Conservation (phyloP, 2,113 vertebrate genomes). For the Anhinga anhinga region DNA sequence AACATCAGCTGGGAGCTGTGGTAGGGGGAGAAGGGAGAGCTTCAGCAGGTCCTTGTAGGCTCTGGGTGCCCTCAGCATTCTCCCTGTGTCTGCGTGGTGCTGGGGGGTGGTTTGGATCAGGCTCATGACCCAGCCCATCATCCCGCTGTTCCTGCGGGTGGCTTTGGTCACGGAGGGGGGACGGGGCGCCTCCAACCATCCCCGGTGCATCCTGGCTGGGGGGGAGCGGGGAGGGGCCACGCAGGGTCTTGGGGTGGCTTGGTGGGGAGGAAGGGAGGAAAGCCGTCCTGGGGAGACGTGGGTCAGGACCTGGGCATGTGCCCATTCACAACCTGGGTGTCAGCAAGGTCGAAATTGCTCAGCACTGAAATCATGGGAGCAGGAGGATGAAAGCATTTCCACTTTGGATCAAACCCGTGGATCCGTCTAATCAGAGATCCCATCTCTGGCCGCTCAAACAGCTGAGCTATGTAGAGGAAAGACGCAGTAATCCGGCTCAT, state of each 20-base stretch:
- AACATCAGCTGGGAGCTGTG: not conserved
- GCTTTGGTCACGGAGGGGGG: not conserved
- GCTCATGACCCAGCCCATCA: accelerated
- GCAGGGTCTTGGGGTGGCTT: not conserved
- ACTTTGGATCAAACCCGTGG: not conserved
- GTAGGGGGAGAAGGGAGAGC: not conserved
- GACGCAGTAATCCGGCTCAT: not conserved
- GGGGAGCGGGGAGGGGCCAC: not conserved
- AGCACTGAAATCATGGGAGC: not conserved
- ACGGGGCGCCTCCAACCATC: accelerated
- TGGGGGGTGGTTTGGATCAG: not conserved
- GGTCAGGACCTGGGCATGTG: not conserved
- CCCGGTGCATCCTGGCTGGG: accelerated
- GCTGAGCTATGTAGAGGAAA: not conserved
- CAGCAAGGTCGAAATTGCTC: not conserved
- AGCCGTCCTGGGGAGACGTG: accelerated
- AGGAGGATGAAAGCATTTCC: not conserved
- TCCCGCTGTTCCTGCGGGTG: accelerated
- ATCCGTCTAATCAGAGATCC: not conserved
- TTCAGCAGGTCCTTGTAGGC: not conserved
- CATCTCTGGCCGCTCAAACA: not conserved
- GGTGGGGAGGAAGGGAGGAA: not conserved
- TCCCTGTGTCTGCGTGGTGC: accelerated
- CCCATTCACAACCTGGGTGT: accelerated
- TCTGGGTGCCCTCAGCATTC: not conserved